Percentiles rank a stretch among this genome's conserved stretches.
These are phyloP conservation scores for Psittacula derbiana DNA, from an alignment of 2,797 vertebrate genomes.

Conservation along the genomic window DNA sequence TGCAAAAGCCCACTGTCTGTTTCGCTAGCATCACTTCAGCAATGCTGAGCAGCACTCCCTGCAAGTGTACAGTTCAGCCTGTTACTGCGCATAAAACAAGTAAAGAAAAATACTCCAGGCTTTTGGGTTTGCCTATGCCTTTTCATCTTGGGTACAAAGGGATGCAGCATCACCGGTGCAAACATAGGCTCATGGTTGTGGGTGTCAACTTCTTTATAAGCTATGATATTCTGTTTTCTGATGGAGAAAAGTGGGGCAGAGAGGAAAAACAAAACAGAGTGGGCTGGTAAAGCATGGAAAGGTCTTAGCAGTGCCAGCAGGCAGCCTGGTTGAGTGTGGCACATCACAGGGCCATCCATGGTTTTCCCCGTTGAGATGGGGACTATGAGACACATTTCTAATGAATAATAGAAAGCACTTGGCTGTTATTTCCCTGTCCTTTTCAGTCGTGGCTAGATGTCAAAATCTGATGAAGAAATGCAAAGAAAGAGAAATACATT, in stretches of 20 bases:
- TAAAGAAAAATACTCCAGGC: background rate
- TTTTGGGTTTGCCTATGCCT: background rate
- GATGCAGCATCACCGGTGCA: background rate
- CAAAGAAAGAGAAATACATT: background rate
- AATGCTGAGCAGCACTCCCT: background rate
- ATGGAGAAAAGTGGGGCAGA: background rate
- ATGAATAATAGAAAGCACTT: background rate
- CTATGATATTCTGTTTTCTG: background rate
- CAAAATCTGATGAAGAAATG: background rate
- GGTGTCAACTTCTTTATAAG: background rate
- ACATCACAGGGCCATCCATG: background rate
- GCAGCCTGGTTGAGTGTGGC: background rate
- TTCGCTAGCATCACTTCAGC: background rate
- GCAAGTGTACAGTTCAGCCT: background rate
- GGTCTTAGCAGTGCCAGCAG: background rate
- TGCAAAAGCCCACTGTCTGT: background rate
- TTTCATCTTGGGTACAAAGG: background rate
- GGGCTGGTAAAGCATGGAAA: background rate
- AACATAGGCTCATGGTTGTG: accelerated
- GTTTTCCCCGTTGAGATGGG: background rate
- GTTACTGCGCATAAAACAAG: background rate
- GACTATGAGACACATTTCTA: background rate
- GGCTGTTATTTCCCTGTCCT: background rate
- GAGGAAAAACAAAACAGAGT: background rate
- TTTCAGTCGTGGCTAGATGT: background rate